Evolutionary conservation across 2,888 invertebrate genomes (phyloP).

Genomic region (Morpho helenor): DNA sequence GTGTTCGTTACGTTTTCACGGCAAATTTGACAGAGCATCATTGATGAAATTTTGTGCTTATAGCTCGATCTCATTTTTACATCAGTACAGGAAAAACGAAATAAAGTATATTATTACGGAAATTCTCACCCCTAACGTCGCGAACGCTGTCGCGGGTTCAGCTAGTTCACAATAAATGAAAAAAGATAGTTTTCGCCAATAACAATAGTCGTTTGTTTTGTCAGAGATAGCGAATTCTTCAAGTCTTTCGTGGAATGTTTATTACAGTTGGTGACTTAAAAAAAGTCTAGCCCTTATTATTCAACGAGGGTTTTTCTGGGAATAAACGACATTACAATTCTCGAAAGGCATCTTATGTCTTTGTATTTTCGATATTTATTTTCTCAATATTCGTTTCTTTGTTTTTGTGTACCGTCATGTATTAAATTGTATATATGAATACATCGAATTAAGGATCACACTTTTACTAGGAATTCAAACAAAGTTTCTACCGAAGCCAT

Average conservation of each 20-base stretch:
- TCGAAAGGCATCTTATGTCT: slow-evolving; percentile 5
- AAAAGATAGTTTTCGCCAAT: slow-evolving; percentile 3
- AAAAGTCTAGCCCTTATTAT: slow-evolving; percentile 20
- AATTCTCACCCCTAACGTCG: too few species aligned
- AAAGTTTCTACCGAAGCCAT: too few species aligned
- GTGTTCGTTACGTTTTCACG: too few species aligned
- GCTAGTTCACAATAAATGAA: background rate
- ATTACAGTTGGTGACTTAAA: slow-evolving; percentile 21
- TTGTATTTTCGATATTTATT: slow-evolving; percentile 6
- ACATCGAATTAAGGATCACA: too few species aligned
- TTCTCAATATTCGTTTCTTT: slow-evolving; percentile 2
- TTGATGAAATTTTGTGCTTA: too few species aligned
- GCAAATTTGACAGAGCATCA: too few species aligned
- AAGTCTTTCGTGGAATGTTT: slow-evolving; percentile 15
- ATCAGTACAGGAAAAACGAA: too few species aligned
- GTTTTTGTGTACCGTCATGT: background rate
- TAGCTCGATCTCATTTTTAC: too few species aligned
- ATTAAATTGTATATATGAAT: too few species aligned
- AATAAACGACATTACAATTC: slow-evolving; percentile 10
- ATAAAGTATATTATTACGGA: too few species aligned
- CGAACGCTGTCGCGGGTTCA: too few species aligned
- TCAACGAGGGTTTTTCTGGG: slow-evolving; percentile 14
- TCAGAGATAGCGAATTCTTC: slow-evolving; percentile 6
- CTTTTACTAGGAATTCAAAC: too few species aligned
- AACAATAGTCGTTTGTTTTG: slow-evolving; percentile 1